Evolutionary conservation across 2,797 vertebrate genomes (phyloP), one percentile per base, ranked within the genome.

Genomic region (Chromobotia macracanthus): DNA sequence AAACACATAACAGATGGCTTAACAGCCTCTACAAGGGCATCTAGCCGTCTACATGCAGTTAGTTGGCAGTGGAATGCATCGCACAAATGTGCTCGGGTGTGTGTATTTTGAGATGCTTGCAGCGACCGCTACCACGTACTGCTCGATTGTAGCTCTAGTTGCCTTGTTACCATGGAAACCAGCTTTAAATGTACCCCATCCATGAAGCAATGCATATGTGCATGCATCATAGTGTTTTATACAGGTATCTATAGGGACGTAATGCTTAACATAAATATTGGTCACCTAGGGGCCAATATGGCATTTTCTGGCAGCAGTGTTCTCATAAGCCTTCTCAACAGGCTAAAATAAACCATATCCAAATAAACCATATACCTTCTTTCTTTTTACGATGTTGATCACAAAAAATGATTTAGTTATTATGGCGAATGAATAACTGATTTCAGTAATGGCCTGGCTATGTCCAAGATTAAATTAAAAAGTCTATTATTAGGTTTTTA

Each of bases 101-200:
- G 23, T 75, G 66, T 35, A 50, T 69, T 83, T 85, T 89, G 84
- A 90, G 84, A 85, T 87, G 89, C 90, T 86, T 87, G 85, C 84
- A 80, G 84, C 90, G 89, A 91, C 87, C 88, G 87, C 87, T 89
- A 90, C 89, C 85, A 89, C 85, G 83, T 90, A 79, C 86, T 85
- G 86, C 85, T 87, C 28, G 3, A 77, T 71, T 85, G 80, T 87
- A 84, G 81, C 83, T 86, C 84, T 82, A 83, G 85, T 84, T 89
- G 85, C 83, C 87, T 87, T 80, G 92, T 93, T 92, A 81, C 92
- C 85, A 91, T 92, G 87, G 92, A 86, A 92, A 94, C 93, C 70
- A 72, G 75, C 75, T 76, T 79, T 73, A 79, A 5, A 38, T 28
- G 28, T 38, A 38, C 2, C 35, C 35, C 35, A 7, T 38, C 35